A percentile compares a stretch with the other conserved stretches of the same genome.
phyloP scores from a whole-genome alignment of 2,888 invertebrate genomes.

The Cremastinae sp. region DNA sequence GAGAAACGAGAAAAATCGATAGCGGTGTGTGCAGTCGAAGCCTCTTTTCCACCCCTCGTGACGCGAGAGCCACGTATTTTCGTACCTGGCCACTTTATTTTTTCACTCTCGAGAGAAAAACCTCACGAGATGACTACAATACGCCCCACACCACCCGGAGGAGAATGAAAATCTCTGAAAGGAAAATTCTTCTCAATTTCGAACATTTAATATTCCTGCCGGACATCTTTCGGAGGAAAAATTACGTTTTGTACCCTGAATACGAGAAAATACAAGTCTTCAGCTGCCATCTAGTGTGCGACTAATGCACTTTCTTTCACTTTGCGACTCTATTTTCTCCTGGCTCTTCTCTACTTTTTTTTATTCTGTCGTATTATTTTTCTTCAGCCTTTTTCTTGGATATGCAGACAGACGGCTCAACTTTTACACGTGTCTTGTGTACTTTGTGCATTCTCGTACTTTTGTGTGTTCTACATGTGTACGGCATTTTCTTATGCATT shows the following conservation, averaged over 20 bases:
- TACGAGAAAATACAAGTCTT: conserved; percentile 18
- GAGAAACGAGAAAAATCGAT: conserved; percentile 53
- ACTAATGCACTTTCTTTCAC: conserved; percentile 17
- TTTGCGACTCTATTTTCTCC: conserved; percentile 7
- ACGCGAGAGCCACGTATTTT: too few species aligned
- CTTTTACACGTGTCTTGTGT: too few species aligned
- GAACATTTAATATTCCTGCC: conserved; percentile 51
- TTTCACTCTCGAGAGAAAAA: conserved; percentile 6
- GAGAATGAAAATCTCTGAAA: too few species aligned
- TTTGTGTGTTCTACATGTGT: too few species aligned
- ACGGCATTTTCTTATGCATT: too few species aligned
- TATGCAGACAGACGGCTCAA: too few species aligned
- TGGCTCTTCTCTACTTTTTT: background rate
- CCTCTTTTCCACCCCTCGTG: conserved; percentile 23
- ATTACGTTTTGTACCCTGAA: conserved; percentile 1
- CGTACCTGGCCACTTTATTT: conserved; percentile 4
- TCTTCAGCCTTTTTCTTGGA: background rate
- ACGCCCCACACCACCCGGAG: too few species aligned
- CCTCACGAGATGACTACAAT: too few species aligned
- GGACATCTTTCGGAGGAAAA: conserved; percentile 27
- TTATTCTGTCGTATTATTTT: background rate
- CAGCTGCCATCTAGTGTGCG: conserved; percentile 6
- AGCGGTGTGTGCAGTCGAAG: conserved; percentile 54
- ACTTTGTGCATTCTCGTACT: too few species aligned
- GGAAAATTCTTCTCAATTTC: too few species aligned